Conservation (phyloP, 2,888 invertebrate species). For the Venusia cambrica region DNA sequence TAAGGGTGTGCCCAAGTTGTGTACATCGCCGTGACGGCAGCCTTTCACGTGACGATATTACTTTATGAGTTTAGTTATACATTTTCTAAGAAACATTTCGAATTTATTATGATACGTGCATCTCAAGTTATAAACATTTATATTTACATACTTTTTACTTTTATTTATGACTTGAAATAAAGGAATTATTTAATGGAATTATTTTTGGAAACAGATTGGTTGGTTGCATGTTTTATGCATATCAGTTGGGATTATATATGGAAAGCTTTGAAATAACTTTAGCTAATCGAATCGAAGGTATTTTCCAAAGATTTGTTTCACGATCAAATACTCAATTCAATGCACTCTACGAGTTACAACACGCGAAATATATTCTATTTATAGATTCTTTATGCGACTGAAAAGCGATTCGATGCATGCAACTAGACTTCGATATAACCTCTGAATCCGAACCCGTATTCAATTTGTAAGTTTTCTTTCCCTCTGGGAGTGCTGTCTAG, state of each 20-base stretch:
- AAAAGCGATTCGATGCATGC: constrained; percentile 20
- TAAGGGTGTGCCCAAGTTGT: constrained; percentile 31
- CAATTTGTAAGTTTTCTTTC: constrained; percentile 17
- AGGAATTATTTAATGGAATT: too few species aligned
- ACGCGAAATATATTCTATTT: constrained; percentile 18
- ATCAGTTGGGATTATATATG: constrained; percentile 1
- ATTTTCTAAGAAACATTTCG: too few species aligned
- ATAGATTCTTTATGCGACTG: constrained; percentile 17
- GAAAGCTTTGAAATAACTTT: constrained; percentile 7
- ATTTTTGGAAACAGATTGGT: constrained; percentile 1
- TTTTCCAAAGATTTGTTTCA: constrained; percentile 19
- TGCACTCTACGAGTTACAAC: constrained; percentile 17
- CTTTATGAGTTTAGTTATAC: too few species aligned
- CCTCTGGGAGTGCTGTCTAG: constrained; percentile 6
- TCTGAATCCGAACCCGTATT: constrained; percentile 2
- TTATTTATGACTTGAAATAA: too few species aligned
- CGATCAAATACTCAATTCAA: constrained; percentile 21
- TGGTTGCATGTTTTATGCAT: constrained; percentile 4
- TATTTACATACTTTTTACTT: too few species aligned
- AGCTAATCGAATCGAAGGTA: constrained; percentile 7
- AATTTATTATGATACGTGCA: too few species aligned
- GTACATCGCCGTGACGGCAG: constrained; percentile 30
- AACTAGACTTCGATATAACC: constrained; percentile 10
- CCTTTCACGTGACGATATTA: constrained; percentile 20
- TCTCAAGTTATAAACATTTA: too few species aligned